Percentiles rank a stretch among this genome's conserved stretches.
Evolutionary conservation across 30 jellyfish, hydroid and myxozoan genomes (phyloP).

Genomic region (Phacellophora camtschatica): DNA sequence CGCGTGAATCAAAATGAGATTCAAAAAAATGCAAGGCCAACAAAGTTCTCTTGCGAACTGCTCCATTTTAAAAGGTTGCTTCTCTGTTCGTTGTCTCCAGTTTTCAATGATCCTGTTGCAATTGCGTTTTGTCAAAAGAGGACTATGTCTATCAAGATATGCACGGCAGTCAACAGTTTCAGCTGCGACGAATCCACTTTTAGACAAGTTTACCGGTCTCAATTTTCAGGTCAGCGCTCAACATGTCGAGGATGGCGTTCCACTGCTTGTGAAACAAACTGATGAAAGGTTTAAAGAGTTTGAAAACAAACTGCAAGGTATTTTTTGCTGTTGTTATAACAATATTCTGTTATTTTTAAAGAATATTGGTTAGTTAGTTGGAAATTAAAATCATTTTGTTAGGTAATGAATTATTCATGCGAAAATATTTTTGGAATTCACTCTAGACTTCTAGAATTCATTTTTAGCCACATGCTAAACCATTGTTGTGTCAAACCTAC

Average conservation of each 20-base stretch:
- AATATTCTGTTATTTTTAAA: background rate
- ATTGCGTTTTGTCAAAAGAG: slow-evolving; percentile 26
- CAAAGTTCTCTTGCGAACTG: slow-evolving; percentile 10
- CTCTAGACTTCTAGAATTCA: background rate
- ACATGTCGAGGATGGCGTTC: slow-evolving; percentile 64
- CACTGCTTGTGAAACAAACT: slow-evolving; percentile 37
- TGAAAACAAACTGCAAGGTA: slow-evolving; percentile 28
- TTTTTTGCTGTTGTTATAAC: too few species aligned
- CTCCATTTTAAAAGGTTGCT: slow-evolving; percentile 40
- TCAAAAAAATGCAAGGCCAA: slow-evolving; percentile 30
- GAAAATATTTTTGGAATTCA: slow-evolving; percentile 36
- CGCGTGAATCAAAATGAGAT: slow-evolving; percentile 56
- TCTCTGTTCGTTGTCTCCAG: slow-evolving; percentile 54
- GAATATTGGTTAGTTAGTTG: background rate
- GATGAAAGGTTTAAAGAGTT: slow-evolving; percentile 37
- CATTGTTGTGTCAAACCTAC: background rate
- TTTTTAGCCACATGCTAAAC: too few species aligned
- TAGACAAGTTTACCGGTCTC: slow-evolving; percentile 31
- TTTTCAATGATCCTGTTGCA: slow-evolving; percentile 56
- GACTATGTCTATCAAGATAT: slow-evolving; percentile 29
- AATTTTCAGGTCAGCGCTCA: slow-evolving; percentile 47
- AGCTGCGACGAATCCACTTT: slow-evolving; percentile 34
- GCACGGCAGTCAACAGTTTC: slow-evolving; percentile 26
- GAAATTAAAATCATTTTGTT: background rate
- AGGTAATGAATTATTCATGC: slow-evolving; percentile 10